Base-by-base conservation (phyloP, 2,797 vertebrate genomes). In the Alca torda region DNA sequence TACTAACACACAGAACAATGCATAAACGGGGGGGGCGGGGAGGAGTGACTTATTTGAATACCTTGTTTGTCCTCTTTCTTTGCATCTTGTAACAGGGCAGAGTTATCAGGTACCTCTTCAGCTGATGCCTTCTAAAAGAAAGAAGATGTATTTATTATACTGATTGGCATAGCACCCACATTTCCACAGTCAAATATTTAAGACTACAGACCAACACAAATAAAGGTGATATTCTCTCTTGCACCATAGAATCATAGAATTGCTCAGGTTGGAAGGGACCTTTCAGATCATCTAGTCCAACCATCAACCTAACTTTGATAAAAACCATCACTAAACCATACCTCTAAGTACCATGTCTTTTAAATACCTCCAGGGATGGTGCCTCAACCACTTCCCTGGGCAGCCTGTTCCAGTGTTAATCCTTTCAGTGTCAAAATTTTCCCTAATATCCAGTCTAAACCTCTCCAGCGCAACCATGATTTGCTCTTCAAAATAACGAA, bases 61-160 rank as follows among this genome's bases (percentile, higher is more conserved):
- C 98, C 98, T 98, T 98, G 97, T 84, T 97, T 98, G 76, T 98
- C 97, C 96, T 98, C 97, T 81, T 96, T 96, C 89, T 97, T 96
- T 61, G 84, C 89, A 72, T 98, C 98, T 90, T 97, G 96, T 73
- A 95, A 82, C 87, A 96, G 46, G 37, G 87, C 90, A 94, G 97
- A 95, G 65, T 98, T 98, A 77, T 97, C 97, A 78, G 97, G 65
- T 90, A 87, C 74, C 69, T 98, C 97, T 96, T 98, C 98, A 97
- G 94, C 56, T 90, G 97, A 89, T 14, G 95, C 64, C 76, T 97
- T 98, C 97, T 98, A 95, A 77, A 95, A 94, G 90, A 96, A 96
- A 97, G 60, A 67, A 95, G 81, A 90, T 54, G 13, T 88, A 63
- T 93, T 95, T 96, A 77, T 91, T 84, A 35, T n/a, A 69, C 18